Evolutionary conservation across 2,113 vertebrate species (phyloP).

Genomic region (Megaceryle maxima): DNA sequence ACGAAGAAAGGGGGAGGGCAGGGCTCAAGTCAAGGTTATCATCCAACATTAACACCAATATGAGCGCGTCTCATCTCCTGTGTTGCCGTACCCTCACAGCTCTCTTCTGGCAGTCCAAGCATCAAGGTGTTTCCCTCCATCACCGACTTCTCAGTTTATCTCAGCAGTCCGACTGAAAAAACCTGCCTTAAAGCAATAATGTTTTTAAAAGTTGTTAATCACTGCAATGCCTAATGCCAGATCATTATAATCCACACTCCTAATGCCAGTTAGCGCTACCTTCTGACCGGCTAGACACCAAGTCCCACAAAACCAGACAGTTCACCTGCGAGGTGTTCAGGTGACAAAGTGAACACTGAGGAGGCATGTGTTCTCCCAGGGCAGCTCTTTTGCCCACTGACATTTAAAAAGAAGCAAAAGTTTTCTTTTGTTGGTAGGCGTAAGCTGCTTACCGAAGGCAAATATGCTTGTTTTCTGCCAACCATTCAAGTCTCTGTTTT

Average conservation of each 20-base stretch:
- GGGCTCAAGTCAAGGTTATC: not conserved
- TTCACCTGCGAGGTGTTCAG: not conserved
- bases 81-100: not conserved
- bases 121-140: not conserved
- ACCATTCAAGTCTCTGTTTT: not conserved
- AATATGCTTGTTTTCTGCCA: conserved; percentile 9
- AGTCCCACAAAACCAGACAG: not conserved
- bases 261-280: not conserved
- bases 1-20: not conserved
- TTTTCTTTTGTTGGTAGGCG: conserved; percentile 43
- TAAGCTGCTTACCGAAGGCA: conserved; percentile 58
- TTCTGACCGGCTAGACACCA: not conserved
- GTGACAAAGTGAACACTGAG: not conserved
- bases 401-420: conserved; percentile 61
- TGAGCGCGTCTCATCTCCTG: not conserved
- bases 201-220: not conserved
- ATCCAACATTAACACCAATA: not conserved
- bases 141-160: not conserved
- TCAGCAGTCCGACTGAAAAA: not conserved
- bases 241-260: not conserved
- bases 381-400: conserved; percentile 53
- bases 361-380: conserved; percentile 17
- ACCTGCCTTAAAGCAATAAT: not conserved
- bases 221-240: not conserved
- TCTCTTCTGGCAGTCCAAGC: not conserved